A percentile compares a stretch with the other conserved stretches of the same genome.
phyloP scores from a whole-genome alignment of 2,888 invertebrate genomes.

The Coronaproctus castanopsis region DNA sequence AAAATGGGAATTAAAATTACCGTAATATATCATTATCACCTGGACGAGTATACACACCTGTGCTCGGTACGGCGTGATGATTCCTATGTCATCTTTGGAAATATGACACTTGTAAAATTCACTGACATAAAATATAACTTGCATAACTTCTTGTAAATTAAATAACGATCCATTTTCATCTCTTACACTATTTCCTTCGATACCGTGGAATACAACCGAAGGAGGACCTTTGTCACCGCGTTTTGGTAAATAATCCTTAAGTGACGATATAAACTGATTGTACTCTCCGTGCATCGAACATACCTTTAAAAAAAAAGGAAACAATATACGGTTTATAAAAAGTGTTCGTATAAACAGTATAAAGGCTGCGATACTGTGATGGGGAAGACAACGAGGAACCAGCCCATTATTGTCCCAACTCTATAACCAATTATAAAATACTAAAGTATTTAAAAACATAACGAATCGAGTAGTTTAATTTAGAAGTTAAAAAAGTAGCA shows the following conservation, averaged over 20 bases:
- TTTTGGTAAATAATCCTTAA: conserved; percentile 5
- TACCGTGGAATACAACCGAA: conserved; percentile 47
- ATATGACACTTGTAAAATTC: conserved; percentile 41
- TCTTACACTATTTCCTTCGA: conserved; percentile 42
- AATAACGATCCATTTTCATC: conserved; percentile 68
- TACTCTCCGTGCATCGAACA: background rate
- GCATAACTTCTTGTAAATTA: conserved; percentile 61
- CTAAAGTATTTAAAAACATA: no score
- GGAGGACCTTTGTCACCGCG: conserved; percentile 24
- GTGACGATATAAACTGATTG: background rate
- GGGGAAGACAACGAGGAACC: no score
- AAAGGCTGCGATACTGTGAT: no score
- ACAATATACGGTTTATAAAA: no score
- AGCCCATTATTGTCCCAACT: no score
- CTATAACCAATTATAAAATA: no score
- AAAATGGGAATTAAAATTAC: no score
- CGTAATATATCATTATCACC: no score
- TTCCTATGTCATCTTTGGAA: conserved; percentile 52
- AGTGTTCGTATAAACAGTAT: no score
- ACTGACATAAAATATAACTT: conserved; percentile 40
- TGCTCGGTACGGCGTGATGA: conserved; percentile 78
- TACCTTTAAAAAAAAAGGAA: background rate
- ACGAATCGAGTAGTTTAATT: no score
- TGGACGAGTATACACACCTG: conserved; percentile 51
- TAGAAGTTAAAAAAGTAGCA: no score